Evolutionary conservation across 2,797 vertebrate genomes (phyloP).

Genomic region (Centroberyx gerrardi): DNA sequence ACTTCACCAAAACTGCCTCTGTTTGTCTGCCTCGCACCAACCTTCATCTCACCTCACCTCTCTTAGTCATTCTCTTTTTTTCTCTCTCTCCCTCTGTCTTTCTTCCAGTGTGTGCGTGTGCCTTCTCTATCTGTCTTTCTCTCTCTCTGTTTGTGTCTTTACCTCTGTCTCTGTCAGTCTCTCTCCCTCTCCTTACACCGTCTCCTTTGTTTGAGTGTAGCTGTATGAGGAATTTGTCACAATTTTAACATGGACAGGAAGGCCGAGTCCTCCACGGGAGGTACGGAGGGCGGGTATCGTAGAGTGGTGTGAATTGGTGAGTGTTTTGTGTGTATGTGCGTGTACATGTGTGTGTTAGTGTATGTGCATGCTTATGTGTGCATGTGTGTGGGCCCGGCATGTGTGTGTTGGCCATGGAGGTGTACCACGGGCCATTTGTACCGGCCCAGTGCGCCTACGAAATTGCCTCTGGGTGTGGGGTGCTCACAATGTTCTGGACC

Average conservation of each 20-base stretch:
- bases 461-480: conserved; percentile 89
- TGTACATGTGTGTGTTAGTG: conserved; percentile 56
- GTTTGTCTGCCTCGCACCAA: conserved; percentile 31
- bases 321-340: conserved; percentile 33
- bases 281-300: conserved; percentile 25
- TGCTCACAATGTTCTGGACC: conserved; percentile 91
- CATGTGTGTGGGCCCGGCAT: conserved; percentile 51
- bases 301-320: conserved; percentile 48
- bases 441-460: conserved; percentile 85
- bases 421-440: conserved; percentile 85
- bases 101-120: conserved; percentile 16
- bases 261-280: conserved; percentile 19
- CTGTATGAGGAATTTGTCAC: conserved; percentile 59
- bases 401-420: conserved; percentile 79
- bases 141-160: conserved; percentile 33
- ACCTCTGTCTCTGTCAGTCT: conserved; percentile 50
- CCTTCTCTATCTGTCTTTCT: conserved; percentile 58
- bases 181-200: conserved; percentile 11
- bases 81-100: conserved; percentile 17
- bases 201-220: conserved; percentile 58
- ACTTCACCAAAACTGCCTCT: conserved; percentile 46
- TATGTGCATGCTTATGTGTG: conserved; percentile 63
- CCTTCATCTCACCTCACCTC: conserved; percentile 44
- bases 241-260: conserved; percentile 43
- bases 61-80: conserved; percentile 51